These are phyloP conservation scores for Merluccius polli DNA, from an alignment of 2,797 vertebrate genomes.

Conservation along the genomic window DNA sequence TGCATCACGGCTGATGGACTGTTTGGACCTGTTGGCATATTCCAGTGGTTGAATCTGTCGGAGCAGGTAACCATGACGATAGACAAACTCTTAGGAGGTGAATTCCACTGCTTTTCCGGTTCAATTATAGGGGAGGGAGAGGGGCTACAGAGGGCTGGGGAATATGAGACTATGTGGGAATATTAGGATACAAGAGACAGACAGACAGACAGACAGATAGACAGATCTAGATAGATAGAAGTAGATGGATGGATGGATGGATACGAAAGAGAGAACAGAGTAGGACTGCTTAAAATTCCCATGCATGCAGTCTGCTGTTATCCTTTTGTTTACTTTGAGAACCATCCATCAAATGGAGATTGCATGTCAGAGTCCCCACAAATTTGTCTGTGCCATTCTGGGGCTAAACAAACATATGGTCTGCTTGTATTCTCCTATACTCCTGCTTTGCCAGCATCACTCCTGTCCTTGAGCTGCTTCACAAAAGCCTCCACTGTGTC, in stretches of 20 bases:
- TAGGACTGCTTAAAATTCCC: too few species aligned
- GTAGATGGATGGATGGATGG: too few species aligned
- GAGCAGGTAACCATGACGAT: conserved; percentile 18
- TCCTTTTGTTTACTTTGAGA: too few species aligned
- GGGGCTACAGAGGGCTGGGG: not conserved
- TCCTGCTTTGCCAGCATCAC: not conserved
- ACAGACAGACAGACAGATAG: not conserved
- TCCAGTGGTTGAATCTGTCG: conserved; percentile 16
- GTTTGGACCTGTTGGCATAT: conserved; percentile 7
- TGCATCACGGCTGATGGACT: not conserved
- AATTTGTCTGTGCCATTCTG: not conserved
- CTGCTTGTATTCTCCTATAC: not conserved
- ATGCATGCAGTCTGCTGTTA: too few species aligned
- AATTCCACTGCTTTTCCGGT: not conserved
- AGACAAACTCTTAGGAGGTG: conserved; percentile 4
- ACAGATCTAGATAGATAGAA: too few species aligned
- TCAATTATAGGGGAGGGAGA: not conserved
- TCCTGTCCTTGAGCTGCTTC: not conserved
- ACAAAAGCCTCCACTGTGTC: not conserved
- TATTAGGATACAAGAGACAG: too few species aligned
- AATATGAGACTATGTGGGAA: not conserved
- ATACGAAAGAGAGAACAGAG: too few species aligned
- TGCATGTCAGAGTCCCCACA: not conserved
- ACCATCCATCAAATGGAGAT: not conserved
- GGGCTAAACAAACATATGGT: not conserved